Evolutionary conservation across 2,113 vertebrate genomes (phyloP), one percentile per base, ranked within the genome.

Genomic region (Limanda limanda): DNA sequence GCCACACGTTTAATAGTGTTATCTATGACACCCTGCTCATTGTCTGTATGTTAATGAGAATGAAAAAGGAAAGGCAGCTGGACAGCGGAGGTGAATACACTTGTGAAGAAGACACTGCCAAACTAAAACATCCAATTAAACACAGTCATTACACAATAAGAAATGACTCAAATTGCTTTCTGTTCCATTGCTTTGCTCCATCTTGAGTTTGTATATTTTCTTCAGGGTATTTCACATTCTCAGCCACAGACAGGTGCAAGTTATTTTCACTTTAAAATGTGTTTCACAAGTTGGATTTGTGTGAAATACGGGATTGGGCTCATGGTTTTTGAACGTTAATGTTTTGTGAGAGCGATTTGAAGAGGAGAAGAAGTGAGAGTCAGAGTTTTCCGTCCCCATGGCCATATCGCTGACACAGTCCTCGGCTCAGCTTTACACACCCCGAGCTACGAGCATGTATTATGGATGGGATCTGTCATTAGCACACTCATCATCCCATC

Each of bases 321-420:
- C 9, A 0, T 12, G 4, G 9, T 58, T 58, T 52, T 5, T 54
- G 57, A 23, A 35, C 4, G 20, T 20, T 6, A n/a, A n/a, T 61
- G 15, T 48, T 68, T 51, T 40, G 5, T 45, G 63, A 31, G 17
- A 52, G 51, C 20, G 5, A 52, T 47, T 47, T 17, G 15, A 70
- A 64, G 59, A 70, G 25, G 51, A 67, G 48, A 73, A 35, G 51
- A 63, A 62, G 56, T 57, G n/a, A 64, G 79, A 58, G 55, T 40
- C 3, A 57, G 18, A 20, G n/a, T 74, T 24, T 70, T 77, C 47
- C 14, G 65, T 70, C 79, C 79, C 60, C 35, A n/a, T 65, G 40
- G 76, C 70, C 58, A 64, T 51, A 73, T 78, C 35, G 1, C 83
- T 68, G 75, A 68, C 71, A 66, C 58, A 81, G 40, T 25, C 63